Conservation (phyloP, 2,888 invertebrate species). For the Nematopogon swammerdamellus region DNA sequence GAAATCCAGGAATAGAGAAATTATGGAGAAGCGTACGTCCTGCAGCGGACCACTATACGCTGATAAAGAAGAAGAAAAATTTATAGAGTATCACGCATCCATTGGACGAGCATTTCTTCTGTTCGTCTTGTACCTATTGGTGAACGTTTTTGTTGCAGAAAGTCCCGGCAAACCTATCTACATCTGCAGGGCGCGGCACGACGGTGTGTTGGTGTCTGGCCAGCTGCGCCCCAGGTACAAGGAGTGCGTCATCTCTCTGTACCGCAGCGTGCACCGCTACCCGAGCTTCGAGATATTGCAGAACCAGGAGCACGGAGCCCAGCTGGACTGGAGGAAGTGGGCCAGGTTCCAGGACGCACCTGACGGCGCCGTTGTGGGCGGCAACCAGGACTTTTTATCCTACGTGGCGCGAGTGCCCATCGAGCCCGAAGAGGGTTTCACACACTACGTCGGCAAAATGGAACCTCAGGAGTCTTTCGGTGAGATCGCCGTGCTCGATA, state of each 20-base stretch:
- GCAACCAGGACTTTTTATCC: constrained; percentile 33
- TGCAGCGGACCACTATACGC: too few relatives aligned
- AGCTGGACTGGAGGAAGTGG: constrained; percentile 76
- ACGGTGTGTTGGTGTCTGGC: constrained; percentile 73
- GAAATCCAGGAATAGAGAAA: too few relatives aligned
- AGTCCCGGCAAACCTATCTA: constrained; percentile 46
- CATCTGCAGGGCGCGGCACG: constrained; percentile 70
- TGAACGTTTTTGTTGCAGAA: constrained; percentile 31
- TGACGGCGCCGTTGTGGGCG: constrained; percentile 65
- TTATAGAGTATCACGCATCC: too few relatives aligned
- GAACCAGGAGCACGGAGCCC: constrained; percentile 73
- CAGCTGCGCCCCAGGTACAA: constrained; percentile 57
- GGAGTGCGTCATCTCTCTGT: constrained; percentile 63
- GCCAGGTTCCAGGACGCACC: constrained; percentile 64
- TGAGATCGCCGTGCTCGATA: constrained; percentile 64
- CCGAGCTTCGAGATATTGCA: constrained; percentile 68
- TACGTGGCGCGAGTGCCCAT: constrained; percentile 35
- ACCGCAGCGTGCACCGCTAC: constrained; percentile 55
- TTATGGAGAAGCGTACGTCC: too few relatives aligned
- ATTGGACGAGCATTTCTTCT: too few relatives aligned
- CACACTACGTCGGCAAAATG: constrained; percentile 69
- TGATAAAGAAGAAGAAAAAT: too few relatives aligned
- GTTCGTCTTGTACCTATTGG: too few relatives aligned
- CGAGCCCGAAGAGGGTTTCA: constrained; percentile 27
- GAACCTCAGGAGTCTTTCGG: constrained; percentile 65